Evolutionary conservation across 2,113 vertebrate species (phyloP).

Genomic region (Anoplopoma fimbria): DNA sequence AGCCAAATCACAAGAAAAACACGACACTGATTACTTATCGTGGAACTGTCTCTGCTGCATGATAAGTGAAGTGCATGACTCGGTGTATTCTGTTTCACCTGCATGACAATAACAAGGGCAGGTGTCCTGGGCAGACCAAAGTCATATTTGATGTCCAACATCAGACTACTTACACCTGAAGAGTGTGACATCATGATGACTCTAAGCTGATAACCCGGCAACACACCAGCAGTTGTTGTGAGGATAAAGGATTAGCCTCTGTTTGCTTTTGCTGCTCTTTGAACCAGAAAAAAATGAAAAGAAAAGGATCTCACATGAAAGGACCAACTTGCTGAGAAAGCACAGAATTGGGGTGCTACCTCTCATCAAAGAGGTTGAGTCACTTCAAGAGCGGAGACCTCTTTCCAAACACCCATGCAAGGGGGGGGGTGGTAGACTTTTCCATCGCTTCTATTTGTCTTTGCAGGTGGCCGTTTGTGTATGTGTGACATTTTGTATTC

Average conservation of each 20-base stretch:
- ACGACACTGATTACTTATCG: conserved; percentile 40
- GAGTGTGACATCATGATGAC: conserved; percentile 74
- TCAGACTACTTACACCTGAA: conserved; percentile 72
- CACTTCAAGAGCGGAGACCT: conserved; percentile 57
- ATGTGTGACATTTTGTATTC: conserved; percentile 52
- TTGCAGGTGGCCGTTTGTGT: conserved; percentile 46
- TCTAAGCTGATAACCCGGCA: conserved; percentile 73
- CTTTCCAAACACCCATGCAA: conserved; percentile 11
- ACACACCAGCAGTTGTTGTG: conserved; percentile 70
- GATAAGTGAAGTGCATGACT: conserved; percentile 46
- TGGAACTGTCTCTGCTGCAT: conserved; percentile 16
- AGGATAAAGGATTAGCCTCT: conserved; percentile 74
- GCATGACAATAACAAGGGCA: conserved; percentile 65
- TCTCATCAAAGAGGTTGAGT: conserved; percentile 74
- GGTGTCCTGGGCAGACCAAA: conserved; percentile 60
- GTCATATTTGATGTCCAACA: conserved; percentile 79
- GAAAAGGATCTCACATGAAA: conserved; percentile 76
- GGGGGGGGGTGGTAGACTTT: not conserved
- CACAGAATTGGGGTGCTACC: conserved; percentile 51
- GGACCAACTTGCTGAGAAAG: conserved; percentile 71
- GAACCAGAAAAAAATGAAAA: conserved; percentile 73
- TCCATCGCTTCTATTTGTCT: conserved; percentile 48
- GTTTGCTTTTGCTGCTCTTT: conserved; percentile 76
- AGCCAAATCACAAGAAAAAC: conserved; percentile 45
- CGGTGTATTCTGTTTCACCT: conserved; percentile 61